Evolutionary conservation across 1,140 invertebrate genomes (phyloP), one percentile per base, ranked within the genome.

Genomic region (Penaeus chinensis): DNA sequence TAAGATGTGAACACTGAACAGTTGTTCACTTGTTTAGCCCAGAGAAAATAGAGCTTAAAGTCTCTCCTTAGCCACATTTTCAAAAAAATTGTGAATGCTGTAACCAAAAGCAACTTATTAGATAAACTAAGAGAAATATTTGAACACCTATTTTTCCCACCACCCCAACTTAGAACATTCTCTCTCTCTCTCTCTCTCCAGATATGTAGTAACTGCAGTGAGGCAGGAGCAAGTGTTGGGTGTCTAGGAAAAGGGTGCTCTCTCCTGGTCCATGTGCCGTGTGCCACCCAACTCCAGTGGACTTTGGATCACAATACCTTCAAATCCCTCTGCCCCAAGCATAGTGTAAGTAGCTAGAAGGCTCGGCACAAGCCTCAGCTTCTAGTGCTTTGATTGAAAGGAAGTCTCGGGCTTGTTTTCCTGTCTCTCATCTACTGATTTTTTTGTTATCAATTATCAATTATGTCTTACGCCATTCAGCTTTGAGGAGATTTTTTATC

Each of bases 291-390:
- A 7, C 62, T 86, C 42, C 66, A 77, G 37, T 90, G 89, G 89
- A 86, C 81, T 63, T 16, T 90, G 19, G 89, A 90, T 61, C 79
- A 54, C 27, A 20, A 89, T 37, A 89, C 85, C 62, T 90, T 90
- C 84, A 85, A 84, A 82, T 90, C 89, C 16, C 84, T 89, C 63
- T 90, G 89, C 78, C 89, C 87, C 32, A 90, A 89, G 65, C 89
- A 90, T 84, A 87, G 63, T 77, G 85, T 87, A 71, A 87, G 85
- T 82, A 82, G 61, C 32, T 71, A 79, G 63, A 66, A 77, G 61
- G 71, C 54, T 76, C 60, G 62, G 27, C 27, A 8, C 74, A 20
- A 77, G 74, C 74, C 74, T 37, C 42, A 7, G 27, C 27, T 22
- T 42, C n/a, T 32, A 27, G 76, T 27, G 76, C 47, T 47, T 47